Evolutionary conservation across 2,113 vertebrate genomes (phyloP), one percentile per base, ranked within the genome.

Genomic region (Albula goreensis): DNA sequence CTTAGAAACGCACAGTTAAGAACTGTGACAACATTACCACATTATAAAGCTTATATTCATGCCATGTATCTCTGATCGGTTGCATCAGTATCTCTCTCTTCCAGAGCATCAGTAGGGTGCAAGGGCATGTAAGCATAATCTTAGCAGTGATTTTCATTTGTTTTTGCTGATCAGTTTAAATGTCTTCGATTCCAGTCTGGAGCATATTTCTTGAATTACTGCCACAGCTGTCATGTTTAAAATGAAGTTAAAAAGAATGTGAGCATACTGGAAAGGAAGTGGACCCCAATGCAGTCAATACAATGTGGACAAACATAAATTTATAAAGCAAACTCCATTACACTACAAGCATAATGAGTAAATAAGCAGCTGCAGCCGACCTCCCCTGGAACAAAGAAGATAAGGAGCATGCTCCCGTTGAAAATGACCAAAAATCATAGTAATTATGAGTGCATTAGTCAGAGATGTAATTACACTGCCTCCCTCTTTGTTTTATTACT

Each of bases 371-470:
- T 80, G 13, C 50, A 22, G 78, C 6, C 1, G 15, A 80, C 17
- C 48, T 50, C 19, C 25, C 70, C 78, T 80, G 78, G 41, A 80
- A 77, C 70, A n/a, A 50, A 80, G 50, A 41, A 50, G 49, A 80
- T 19, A 17, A 4, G 48, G 48, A 50, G 78, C 13, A 22, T 17
- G 49, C 13, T 13, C 41, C 41, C 17, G 70, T n/a, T n/a, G 70
- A 12, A 19, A 19, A 15, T 50, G 48, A 48, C 41, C 50, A 51
- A 7, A 12, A 80, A 80, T 80, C 48, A 80, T 31, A 80, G 78
- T 13, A 80, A 50, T 80, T 50, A 80, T 50, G 49, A 80, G 78
- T 80, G 78, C 41, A 50, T 80, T 51, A 80, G 78, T 49, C 49
- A 80, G 49, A 49, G 78, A 41, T 50, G 15, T 80, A 80, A 80